Base-by-base conservation (phyloP, 2,888 invertebrate species). In the Epirrhoe alternata region DNA sequence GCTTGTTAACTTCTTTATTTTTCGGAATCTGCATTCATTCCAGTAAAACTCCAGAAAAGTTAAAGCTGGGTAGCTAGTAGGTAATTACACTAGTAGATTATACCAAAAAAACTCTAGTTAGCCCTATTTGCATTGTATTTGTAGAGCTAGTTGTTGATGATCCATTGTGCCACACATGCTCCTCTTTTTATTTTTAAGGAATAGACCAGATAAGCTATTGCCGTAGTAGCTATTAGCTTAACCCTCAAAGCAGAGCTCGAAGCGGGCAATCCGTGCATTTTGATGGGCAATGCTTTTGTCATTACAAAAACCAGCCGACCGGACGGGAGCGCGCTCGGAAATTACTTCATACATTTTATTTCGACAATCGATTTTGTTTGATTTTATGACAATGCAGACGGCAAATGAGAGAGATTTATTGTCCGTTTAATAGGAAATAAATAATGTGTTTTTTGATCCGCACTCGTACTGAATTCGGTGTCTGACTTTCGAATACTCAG, bases 201-300 rank as follows among this genome's bases (percentile, higher is more conserved):
- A 5, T 47, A 16, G 47, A 16, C 12, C 1, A 7, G 16, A 47
- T 6, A 14, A 47, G 47, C 47, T 16, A 47, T 16, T 16, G 0
- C 10, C n/a, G 12, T 17, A 14, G 31, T 17, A 58, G 49, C 49
- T 49, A 12, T 33, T 16, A 49, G 49, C n/a, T 8, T 16, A 42
- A 52, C 50, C 31, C 61, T 49, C 51, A 53, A 57, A 61, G 49
- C 49, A 54, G 31, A 54, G 53, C 81, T 81, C 67, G 77, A 76
- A 77, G 78, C 74, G 77, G 75, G 78, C 76, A 72, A 85, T 84
- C 85, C 84, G 84, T 87, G 87, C 84, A 89, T 88, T 88, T 87
- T 88, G 86, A 89, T 89, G 86, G 83, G 78, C 84, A 84, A 81
- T 83, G 84, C 85, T 85, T 88, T 88, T 88, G 88, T 87, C 83